phyloP scores from a whole-genome alignment of 2,888 invertebrate genomes.

The Pardosa pseudoannulata region DNA sequence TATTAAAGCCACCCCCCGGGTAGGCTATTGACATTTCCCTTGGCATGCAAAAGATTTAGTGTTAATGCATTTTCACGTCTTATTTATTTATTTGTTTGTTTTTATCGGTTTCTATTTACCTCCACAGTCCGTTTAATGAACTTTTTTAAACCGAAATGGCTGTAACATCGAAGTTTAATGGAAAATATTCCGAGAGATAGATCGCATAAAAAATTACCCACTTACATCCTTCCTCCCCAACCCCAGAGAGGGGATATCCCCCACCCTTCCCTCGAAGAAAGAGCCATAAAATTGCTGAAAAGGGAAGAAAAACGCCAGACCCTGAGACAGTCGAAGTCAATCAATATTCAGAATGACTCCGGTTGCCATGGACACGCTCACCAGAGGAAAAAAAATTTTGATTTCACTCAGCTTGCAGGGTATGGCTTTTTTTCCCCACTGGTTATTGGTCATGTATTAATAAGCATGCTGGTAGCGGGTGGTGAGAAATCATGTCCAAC shows the following conservation, averaged over 20 bases:
- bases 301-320: conserved; percentile 4
- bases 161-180: background rate
- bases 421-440: background rate
- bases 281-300: conserved; percentile 11
- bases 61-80: too few species aligned
- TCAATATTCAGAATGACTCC: conserved; percentile 17
- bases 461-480: background rate
- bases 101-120: too few species aligned
- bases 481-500: background rate
- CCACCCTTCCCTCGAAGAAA: background rate
- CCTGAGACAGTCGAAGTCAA: background rate
- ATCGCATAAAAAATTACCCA: conserved; percentile 1
- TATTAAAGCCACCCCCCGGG: too few species aligned
- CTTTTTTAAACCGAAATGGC: background rate
- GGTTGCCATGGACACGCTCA: conserved; percentile 1
- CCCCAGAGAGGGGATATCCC: background rate
- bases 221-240: background rate
- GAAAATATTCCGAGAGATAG: background rate
- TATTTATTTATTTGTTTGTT: too few species aligned
- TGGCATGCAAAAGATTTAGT: too few species aligned
- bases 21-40: too few species aligned
- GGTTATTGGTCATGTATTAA: background rate
- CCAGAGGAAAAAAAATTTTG: background rate
- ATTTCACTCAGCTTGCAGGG: background rate
- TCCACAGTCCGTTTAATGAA: background rate